Evolutionary conservation across 2,888 invertebrate species (phyloP).

Genomic region (Drosophila nigritarsus): DNA sequence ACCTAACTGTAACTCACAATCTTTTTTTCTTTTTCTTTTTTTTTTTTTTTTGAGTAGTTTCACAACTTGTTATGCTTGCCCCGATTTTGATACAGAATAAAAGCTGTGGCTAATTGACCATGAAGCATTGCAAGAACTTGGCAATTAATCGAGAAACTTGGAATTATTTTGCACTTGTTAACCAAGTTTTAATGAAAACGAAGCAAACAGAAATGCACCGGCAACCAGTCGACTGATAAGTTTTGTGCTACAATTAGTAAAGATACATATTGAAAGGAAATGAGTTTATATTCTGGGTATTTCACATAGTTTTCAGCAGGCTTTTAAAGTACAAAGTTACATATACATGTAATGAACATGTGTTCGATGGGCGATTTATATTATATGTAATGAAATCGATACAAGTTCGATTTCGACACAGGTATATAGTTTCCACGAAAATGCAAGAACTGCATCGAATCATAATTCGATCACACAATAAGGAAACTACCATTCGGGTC

Average conservation of each 20-base stretch:
- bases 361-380: not conserved
- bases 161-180: conserved; percentile 24
- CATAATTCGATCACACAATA: not conserved
- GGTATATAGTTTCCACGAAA: not conserved
- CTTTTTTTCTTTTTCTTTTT: not conserved
- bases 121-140: conserved; percentile 17
- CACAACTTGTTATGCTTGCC: conserved; percentile 15
- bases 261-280: conserved; percentile 12
- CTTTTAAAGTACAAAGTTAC: not conserved
- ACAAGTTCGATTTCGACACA: not conserved
- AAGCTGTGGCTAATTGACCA: conserved; percentile 18
- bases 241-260: not conserved
- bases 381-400: no score
- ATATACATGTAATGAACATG: not conserved
- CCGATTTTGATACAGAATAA: conserved; percentile 20
- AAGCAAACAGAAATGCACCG: not conserved
- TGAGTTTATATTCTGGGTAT: conserved; percentile 5
- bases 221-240: conserved; percentile 7
- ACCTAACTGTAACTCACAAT: conserved; percentile 15
- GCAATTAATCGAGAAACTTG: conserved; percentile 15
- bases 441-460: not conserved
- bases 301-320: not conserved
- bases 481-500: not conserved
- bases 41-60: conserved; percentile 6
- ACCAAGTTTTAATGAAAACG: conserved; percentile 29